phyloP scores from a whole-genome alignment of 2,797 vertebrate species.

The Amblyopsis hoosieri region DNA sequence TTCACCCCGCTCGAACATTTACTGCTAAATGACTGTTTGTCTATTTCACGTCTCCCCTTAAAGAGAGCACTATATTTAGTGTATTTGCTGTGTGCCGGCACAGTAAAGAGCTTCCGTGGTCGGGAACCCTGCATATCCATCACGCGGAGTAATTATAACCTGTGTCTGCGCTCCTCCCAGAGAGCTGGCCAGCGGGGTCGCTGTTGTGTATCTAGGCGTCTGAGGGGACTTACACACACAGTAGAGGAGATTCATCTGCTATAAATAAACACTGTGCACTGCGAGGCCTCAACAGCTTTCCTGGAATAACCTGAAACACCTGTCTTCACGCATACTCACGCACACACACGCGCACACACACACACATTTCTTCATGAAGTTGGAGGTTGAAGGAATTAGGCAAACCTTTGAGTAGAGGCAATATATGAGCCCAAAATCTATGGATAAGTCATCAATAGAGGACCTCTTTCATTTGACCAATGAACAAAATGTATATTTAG shows the following conservation, averaged over 20 bases:
- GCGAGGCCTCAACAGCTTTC: slow-evolving; percentile 37
- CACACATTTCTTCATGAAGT: neutral
- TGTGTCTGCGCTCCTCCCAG: slow-evolving; percentile 1
- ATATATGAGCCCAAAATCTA: too few species aligned
- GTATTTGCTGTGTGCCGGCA: slow-evolving; percentile 31
- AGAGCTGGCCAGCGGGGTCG: slow-evolving; percentile 17
- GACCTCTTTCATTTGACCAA: too few species aligned
- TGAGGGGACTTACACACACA: slow-evolving; percentile 36
- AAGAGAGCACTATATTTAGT: slow-evolving; percentile 4
- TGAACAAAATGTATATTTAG: too few species aligned
- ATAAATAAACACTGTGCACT: slow-evolving; percentile 52
- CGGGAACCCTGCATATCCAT: slow-evolving; percentile 33
- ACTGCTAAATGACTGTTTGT: too few species aligned
- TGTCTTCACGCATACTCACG: slow-evolving; percentile 7
- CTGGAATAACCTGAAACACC: slow-evolving; percentile 60
- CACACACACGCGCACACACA: slow-evolving; percentile 13
- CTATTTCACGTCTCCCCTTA: neutral
- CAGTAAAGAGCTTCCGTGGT: slow-evolving; percentile 17
- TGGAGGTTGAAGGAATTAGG: neutral
- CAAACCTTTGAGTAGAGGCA: neutral
- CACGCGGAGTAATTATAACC: slow-evolving; percentile 37
- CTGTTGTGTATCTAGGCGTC: slow-evolving; percentile 44
- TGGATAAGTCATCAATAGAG: too few species aligned
- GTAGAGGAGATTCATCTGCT: slow-evolving; percentile 40
- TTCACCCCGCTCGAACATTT: too few species aligned